Evolutionary conservation across 2,797 vertebrate genomes (phyloP).

Genomic region (Pantherophis alleghaniensis): DNA sequence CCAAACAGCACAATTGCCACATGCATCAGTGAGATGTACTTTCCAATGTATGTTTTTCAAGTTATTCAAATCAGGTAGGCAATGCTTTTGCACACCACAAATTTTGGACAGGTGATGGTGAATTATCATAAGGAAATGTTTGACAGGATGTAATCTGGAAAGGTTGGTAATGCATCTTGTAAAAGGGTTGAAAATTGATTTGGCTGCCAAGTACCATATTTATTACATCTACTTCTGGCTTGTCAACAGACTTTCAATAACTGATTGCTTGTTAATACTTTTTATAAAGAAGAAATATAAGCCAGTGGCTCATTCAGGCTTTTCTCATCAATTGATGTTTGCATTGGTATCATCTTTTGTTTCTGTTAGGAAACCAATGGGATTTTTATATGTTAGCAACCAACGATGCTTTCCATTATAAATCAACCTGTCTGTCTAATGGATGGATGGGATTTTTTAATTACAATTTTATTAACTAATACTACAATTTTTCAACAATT

Average conservation of each 20-base stretch:
- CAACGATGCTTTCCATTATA: background rate
- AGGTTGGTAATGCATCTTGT: background rate
- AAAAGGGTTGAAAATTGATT: conserved; percentile 4
- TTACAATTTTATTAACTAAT: background rate
- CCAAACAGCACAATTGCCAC: background rate
- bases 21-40: background rate
- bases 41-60: background rate
- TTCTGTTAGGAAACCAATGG: background rate
- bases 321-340: background rate
- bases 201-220: background rate
- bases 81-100: background rate
- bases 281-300: background rate
- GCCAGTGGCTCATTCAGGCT: background rate
- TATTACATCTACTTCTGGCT: background rate
- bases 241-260: background rate
- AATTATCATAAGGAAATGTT: background rate
- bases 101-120: background rate
- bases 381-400: background rate
- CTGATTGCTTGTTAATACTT: conserved; percentile 6
- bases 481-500: background rate
- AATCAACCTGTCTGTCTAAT: background rate
- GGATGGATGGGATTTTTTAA: background rate
- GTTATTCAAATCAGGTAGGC: background rate
- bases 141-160: background rate
- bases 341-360: background rate